A percentile compares a stretch with the other conserved stretches of the same genome.
Evolutionary conservation across 2,113 vertebrate genomes (phyloP).

Genomic region (Malurus elegans): DNA sequence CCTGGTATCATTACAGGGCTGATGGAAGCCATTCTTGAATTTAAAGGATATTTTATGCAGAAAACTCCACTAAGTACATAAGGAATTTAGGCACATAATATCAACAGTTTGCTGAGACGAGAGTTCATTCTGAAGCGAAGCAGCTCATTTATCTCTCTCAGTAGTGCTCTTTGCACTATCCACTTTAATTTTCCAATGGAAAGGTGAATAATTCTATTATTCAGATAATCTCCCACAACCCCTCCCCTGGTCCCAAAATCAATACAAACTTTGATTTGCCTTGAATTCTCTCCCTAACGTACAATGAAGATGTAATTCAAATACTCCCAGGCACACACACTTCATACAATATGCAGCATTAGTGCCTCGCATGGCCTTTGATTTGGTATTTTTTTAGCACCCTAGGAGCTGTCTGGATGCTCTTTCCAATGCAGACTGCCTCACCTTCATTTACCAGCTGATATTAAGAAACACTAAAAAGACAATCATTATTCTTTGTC

Average conservation of each 20-base stretch:
- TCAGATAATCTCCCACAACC: slow-evolving; percentile 32
- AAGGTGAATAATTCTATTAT: slow-evolving; percentile 65
- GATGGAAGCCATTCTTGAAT: slow-evolving; percentile 29
- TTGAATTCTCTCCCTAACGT: slow-evolving; percentile 2
- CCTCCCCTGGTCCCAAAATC: slow-evolving; percentile 36
- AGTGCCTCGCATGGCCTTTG: not conserved
- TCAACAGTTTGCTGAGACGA: slow-evolving; percentile 13
- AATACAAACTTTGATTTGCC: slow-evolving; percentile 67
- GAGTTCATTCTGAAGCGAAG: slow-evolving; percentile 44
- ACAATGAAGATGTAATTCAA: slow-evolving; percentile 34
- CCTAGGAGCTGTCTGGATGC: not conserved
- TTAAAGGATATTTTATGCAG: slow-evolving; percentile 49
- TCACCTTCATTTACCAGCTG: not conserved
- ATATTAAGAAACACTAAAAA: slow-evolving; percentile 18
- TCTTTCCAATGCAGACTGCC: not conserved
- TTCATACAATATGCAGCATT: not conserved
- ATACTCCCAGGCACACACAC: not conserved
- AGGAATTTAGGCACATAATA: slow-evolving; percentile 34
- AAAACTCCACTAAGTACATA: slow-evolving; percentile 11
- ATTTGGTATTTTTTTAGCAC: slow-evolving; percentile 20
- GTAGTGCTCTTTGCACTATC: slow-evolving; percentile 48
- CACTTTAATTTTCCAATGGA: slow-evolving; percentile 65
- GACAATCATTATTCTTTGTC: slow-evolving; percentile 52
- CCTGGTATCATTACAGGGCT: slow-evolving; percentile 6
- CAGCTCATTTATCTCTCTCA: slow-evolving; percentile 54